Conservation (phyloP, 2,797 vertebrate genomes). For the Labeo calbasu region DNA sequence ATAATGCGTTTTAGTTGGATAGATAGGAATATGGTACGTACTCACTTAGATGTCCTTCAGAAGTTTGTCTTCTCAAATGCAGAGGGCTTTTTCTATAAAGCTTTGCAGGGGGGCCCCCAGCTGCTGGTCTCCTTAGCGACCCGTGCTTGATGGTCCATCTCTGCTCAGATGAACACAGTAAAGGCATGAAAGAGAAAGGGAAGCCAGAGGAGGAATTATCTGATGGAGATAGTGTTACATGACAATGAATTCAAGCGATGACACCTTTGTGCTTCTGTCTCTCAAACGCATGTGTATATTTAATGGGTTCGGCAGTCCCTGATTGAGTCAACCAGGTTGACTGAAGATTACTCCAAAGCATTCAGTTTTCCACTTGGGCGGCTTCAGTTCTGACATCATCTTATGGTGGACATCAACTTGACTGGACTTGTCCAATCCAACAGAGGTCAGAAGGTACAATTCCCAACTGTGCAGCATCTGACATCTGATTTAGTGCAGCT, state of each 20-base stretch:
- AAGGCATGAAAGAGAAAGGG: conserved; percentile 51
- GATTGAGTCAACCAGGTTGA: conserved; percentile 35
- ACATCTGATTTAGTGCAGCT: conserved; percentile 6
- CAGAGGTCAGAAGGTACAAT: conserved; percentile 8
- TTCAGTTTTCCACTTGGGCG: conserved; percentile 26
- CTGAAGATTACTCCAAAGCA: conserved; percentile 1
- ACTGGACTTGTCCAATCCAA: conserved; percentile 11
- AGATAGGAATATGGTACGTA: neutral
- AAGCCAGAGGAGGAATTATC: conserved; percentile 63
- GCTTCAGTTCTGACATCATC: conserved; percentile 12
- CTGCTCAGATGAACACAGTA: conserved; percentile 63
- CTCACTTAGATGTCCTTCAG: neutral
- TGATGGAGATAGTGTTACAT: conserved; percentile 73
- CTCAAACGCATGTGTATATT: conserved; percentile 53
- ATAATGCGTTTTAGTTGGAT: neutral
- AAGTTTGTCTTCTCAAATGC: neutral
- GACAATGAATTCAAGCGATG: conserved; percentile 74
- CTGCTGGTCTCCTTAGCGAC: conserved; percentile 69
- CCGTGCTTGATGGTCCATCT: conserved; percentile 68
- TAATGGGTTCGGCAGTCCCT: conserved; percentile 57
- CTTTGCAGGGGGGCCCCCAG: conserved; percentile 63
- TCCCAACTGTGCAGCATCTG: neutral
- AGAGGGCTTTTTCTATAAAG: conserved; percentile 12
- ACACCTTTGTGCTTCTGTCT: conserved; percentile 72
- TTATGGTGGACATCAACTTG: neutral